Conservation (phyloP, 2,888 invertebrate species). For the Mechanitis messenoides region DNA sequence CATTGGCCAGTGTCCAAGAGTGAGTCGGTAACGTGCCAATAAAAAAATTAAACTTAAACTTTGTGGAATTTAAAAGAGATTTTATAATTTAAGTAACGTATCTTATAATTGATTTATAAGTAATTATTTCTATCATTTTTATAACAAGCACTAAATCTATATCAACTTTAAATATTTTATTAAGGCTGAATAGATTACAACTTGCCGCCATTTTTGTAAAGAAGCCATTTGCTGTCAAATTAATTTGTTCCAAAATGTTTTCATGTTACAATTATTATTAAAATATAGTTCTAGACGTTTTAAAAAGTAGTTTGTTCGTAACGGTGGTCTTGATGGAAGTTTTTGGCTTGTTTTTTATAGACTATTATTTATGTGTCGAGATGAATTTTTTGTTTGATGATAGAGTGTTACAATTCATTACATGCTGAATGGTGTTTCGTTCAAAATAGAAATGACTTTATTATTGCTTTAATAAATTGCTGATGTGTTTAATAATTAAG, state of each 20-base stretch:
- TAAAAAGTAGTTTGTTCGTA: slow-evolving; percentile 45
- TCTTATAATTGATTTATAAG: not conserved
- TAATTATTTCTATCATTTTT: not conserved
- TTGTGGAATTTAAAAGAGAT: not conserved
- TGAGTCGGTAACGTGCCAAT: slow-evolving; percentile 36
- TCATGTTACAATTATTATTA: slow-evolving; percentile 21
- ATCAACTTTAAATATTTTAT: not conserved
- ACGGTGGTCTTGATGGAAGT: slow-evolving; percentile 44
- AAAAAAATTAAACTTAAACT: slow-evolving; percentile 32
- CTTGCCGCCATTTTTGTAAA: slow-evolving; percentile 5
- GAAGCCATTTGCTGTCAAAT: slow-evolving; percentile 11
- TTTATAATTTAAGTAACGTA: slow-evolving; percentile 6
- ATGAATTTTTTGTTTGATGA: slow-evolving; percentile 38
- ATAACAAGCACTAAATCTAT: not conserved
- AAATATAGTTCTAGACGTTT: slow-evolving; percentile 29
- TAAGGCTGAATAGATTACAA: not conserved
- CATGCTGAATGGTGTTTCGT: slow-evolving; percentile 23
- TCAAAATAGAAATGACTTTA: slow-evolving; percentile 26
- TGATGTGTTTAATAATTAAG: slow-evolving; percentile 13
- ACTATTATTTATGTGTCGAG: slow-evolving; percentile 42
- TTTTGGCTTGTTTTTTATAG: slow-evolving; percentile 38
- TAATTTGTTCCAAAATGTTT: slow-evolving; percentile 17
- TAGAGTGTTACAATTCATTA: slow-evolving; percentile 43
- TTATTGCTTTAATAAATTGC: slow-evolving; percentile 23
- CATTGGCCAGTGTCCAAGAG: slow-evolving; percentile 50